Evolutionary conservation across 1,140 invertebrate genomes (phyloP), one percentile per base, ranked within the genome.

Genomic region (Tetragonula clypearis): DNA sequence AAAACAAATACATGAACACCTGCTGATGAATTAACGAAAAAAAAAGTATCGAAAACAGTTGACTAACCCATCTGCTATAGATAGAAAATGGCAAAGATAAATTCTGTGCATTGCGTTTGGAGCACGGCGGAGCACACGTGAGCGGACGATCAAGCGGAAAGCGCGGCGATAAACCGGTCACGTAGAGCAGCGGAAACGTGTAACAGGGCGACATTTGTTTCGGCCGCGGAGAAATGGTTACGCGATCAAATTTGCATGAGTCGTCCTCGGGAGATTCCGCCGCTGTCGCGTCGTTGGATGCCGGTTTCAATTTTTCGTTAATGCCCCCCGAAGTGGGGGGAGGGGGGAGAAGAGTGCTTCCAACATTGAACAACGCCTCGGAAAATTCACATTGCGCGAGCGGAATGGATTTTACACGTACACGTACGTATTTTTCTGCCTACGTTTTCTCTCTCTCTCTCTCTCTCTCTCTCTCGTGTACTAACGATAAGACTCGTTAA

Each of bases 121-220:
- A 21, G 60, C n/a, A 21, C 21, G 69, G 56, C 41, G 41, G 21
- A 41, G 65, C 60, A 58, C 82, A 55, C 77, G 86, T 71, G 79
- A 65, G 71, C 41, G 83, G 35, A 82, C 86, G 78, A 88, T 88
- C 85, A 87, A 88, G 87, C 87, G 73, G 71, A 74, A 87, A 49
- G 8, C 86, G n/a, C 74, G 55, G 74, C 83, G 69, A 82, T 86
- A 88, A 88, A 88, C 76, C 65, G 71, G 87, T 76, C 86, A 79
- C 86, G 79, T 86, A 82, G 55, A 19, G 62, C 21, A 82, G 78
- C 78, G 78, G 86, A 75, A 86, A 68, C 87, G 77, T 75, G 69
- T 88, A 88, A 88, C 66, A 72, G 74, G 19, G 74, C 74, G 82
- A 82, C 83, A 88, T 90, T 89, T 86, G 80, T 83, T 85, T 83